Evolutionary conservation across 1,140 invertebrate species (phyloP).

Genomic region (Oppia nitens): DNA sequence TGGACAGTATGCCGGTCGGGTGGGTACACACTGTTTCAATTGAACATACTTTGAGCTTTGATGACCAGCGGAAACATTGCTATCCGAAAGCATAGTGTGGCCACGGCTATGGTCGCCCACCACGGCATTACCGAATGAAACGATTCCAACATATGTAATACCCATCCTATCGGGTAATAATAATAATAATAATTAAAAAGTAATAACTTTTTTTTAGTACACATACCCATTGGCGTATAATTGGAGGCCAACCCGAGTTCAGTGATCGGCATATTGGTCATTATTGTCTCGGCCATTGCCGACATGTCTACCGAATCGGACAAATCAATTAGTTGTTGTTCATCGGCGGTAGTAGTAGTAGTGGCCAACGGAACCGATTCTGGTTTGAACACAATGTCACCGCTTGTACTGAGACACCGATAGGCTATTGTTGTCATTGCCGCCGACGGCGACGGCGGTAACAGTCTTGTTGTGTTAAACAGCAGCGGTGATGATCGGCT

Average conservation of each 20-base stretch:
- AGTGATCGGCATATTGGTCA: neutral
- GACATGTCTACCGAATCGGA: too few relatives aligned
- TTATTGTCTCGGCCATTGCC: neutral
- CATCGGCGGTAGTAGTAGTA: too few relatives aligned
- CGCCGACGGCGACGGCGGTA: too few relatives aligned
- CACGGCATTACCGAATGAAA: conserved; percentile 68
- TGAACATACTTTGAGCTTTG: conserved; percentile 39
- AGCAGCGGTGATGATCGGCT: too few relatives aligned
- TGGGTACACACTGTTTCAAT: too few relatives aligned
- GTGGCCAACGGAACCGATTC: too few relatives aligned
- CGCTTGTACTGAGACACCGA: too few relatives aligned
- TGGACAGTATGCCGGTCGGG: too few relatives aligned
- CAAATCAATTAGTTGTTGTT: too few relatives aligned
- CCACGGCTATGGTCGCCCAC: conserved; percentile 70
- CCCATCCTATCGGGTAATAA: conserved; percentile 39
- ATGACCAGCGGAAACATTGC: conserved; percentile 67
- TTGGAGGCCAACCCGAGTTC: conserved; percentile 1
- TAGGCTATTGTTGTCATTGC: too few relatives aligned
- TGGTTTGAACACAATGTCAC: too few relatives aligned
- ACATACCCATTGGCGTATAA: conserved; percentile 4
- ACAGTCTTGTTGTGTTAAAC: too few relatives aligned
- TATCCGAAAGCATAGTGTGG: conserved; percentile 51
- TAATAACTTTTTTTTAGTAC: neutral
- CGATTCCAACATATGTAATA: conserved; percentile 60
- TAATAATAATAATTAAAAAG: neutral